phyloP scores from a whole-genome alignment of 1,140 invertebrate species.

The Macrocentrus cingulum region DNA sequence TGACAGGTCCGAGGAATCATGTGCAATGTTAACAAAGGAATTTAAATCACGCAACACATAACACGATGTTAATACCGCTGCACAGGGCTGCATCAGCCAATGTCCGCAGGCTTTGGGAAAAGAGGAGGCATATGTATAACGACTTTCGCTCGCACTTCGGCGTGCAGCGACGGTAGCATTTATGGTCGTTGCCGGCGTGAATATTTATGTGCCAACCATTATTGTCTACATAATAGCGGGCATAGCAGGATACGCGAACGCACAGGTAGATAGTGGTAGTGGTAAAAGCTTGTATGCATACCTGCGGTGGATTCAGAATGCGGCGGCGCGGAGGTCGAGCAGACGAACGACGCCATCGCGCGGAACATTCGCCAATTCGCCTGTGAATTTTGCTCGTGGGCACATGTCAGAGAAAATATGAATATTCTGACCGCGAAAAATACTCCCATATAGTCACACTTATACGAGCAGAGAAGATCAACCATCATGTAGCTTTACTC shows the following conservation, averaged over 20 bases:
- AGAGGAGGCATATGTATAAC: slow-evolving; percentile 14
- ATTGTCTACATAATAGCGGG: slow-evolving; percentile 54
- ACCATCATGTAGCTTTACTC: slow-evolving; percentile 33
- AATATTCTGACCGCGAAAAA: slow-evolving; percentile 31
- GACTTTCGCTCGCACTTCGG: slow-evolving; percentile 10
- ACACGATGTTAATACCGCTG: too few relatives aligned
- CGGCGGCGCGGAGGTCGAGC: too few relatives aligned
- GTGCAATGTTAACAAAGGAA: too few relatives aligned
- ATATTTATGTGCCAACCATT: slow-evolving; percentile 57
- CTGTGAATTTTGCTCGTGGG: too few relatives aligned
- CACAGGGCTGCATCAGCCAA: slow-evolving; percentile 2
- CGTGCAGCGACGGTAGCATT: slow-evolving; percentile 49
- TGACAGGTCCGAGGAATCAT: too few relatives aligned
- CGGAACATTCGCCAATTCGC: too few relatives aligned
- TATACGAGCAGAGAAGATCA: slow-evolving; percentile 19
- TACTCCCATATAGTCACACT: slow-evolving; percentile 39
- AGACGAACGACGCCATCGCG: too few relatives aligned
- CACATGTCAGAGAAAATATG: too few relatives aligned
- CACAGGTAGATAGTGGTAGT: slow-evolving; percentile 15
- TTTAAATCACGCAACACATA: too few relatives aligned
- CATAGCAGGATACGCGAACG: slow-evolving; percentile 24
- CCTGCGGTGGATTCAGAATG: neutral
- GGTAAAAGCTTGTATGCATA: neutral
- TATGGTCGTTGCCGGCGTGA: slow-evolving; percentile 52
- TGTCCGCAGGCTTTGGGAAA: slow-evolving; percentile 3